Evolutionary conservation across 2,797 vertebrate species (phyloP).

Genomic region (Eulemur mongoz): DNA sequence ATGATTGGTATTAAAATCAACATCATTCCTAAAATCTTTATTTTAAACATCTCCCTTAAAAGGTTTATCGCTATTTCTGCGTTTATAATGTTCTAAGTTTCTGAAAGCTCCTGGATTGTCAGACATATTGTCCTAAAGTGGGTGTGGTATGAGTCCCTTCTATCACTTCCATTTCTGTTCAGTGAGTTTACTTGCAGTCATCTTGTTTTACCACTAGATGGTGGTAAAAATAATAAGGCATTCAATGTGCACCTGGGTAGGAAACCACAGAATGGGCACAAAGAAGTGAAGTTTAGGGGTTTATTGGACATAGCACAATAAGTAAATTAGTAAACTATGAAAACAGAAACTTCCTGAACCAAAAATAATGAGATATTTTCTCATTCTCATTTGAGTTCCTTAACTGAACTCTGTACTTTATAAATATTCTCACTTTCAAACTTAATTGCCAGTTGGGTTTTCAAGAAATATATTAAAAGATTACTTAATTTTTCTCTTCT

Average conservation of each 20-base stretch:
- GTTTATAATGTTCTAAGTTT: not conserved
- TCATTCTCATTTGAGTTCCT: not conserved
- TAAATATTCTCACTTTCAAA: constrained; percentile 3
- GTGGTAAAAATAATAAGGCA: constrained; percentile 38
- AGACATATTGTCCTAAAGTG: not conserved
- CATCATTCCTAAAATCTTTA: not conserved
- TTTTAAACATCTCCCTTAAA: not conserved
- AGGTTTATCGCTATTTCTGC: not conserved
- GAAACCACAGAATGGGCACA: not conserved
- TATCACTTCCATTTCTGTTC: not conserved
- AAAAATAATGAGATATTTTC: not conserved
- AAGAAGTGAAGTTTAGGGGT: not conserved
- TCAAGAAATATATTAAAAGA: not conserved
- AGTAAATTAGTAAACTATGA: not conserved
- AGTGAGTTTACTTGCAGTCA: not conserved
- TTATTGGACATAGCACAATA: not conserved
- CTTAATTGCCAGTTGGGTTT: not conserved
- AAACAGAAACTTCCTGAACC: not conserved
- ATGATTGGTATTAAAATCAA: not conserved
- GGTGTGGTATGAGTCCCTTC: not conserved
- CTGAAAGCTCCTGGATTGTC: not conserved
- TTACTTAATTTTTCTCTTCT: not conserved
- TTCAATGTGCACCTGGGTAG: not conserved
- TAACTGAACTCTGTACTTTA: not conserved
- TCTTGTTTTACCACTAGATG: constrained; percentile 52